Base-by-base conservation (phyloP, 92 coral and sea anemone species). In the Galaxea fascicularis region DNA sequence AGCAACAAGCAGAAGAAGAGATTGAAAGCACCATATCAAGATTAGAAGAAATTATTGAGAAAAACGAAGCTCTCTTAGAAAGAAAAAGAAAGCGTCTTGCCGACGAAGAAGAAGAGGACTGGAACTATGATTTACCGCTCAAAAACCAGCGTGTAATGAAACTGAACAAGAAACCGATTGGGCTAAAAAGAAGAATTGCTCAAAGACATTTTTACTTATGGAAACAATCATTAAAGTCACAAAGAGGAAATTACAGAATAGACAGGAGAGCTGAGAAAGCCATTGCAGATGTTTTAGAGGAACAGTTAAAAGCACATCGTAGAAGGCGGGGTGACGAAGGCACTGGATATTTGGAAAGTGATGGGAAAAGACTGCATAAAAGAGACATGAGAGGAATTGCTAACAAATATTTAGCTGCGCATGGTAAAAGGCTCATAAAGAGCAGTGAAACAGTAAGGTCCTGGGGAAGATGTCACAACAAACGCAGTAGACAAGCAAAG, bases 311-410 rank as follows among this genome's bases (percentile, higher is more conserved):
- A 79, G 90, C 90, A 26, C 86, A 86, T 52, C 74, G 85, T 14
- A 53, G 82, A 69, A 64, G 91, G 63, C 75, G 91, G 88, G 91
- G 91, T 7, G 91, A 88, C 44, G 88, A 88, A 71, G 91, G 91
- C 17, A 88, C 91, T 12, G 88, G 91, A 8, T 88, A 88, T 65
- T 14, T 82, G 4, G 91, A 88, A 53, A 11, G 45, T 29, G 78
- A 82, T 25, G 47, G 74, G 52, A 86, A 59, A 65, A 57, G 86
- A 52, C 76, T 75, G 10, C 72, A 71, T 51, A 70, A 46, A 68
- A 63, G 66, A 59, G 87, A 82, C 14, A 88, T 88, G 91, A 25
- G 84, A 31, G 64, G 82, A 45, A 88, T 82, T 65, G 91, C 88
- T 29, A 88, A 88, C 72, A 73, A 88, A 45, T 82, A 65, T 71